Evolutionary conservation across 1,140 invertebrate genomes (phyloP), one percentile per base, ranked within the genome.

Genomic region (Lamellibrachia luymesi): DNA sequence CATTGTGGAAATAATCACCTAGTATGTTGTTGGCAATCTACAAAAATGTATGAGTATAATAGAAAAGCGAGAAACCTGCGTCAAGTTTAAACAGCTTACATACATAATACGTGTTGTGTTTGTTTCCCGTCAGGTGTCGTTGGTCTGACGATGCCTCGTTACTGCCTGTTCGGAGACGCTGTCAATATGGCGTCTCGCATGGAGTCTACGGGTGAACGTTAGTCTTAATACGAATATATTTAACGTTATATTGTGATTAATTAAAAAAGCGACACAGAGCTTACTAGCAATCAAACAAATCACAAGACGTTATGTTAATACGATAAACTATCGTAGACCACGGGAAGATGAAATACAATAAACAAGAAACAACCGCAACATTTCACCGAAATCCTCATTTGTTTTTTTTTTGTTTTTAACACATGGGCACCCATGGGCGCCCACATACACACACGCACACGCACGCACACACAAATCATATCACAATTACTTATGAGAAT

Each of bases 231-330:
- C 38, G 38, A 38, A 38, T 38, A 38, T 38, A 38, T 38, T 38
- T 38, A 38, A 38, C 38, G 38, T 38, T 38, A 38, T 38, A 38
- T 38, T 38, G 38, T 38, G 17, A n/a, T 17, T 17, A 17, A 17
- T 90, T 38, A 22, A 90, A n/a, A 90, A n/a, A n/a, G 93, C 98
- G 98, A 94, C 98, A 98, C 95, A 98, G 98, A 94, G 98, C 98
- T 98, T 90, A 90, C n/a, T 90, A n/a, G 17, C 17, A 90, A n/a
- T 22, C 80, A 90, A 90, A 22, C 17, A n/a, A 90, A 90, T 90
- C 17, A 22, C 17, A 22, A n/a, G 80, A 90, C 17, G 17, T 90
- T 22, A 90, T 22, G n/a, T 22, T n/a, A 90, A 90, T 90, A 90
- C n/a, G 17, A 17, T 22, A 22, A n/a, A 90, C 17, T 22, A 90